phyloP scores from a whole-genome alignment of 1,140 invertebrate species.

The Plutomurus gul region DNA sequence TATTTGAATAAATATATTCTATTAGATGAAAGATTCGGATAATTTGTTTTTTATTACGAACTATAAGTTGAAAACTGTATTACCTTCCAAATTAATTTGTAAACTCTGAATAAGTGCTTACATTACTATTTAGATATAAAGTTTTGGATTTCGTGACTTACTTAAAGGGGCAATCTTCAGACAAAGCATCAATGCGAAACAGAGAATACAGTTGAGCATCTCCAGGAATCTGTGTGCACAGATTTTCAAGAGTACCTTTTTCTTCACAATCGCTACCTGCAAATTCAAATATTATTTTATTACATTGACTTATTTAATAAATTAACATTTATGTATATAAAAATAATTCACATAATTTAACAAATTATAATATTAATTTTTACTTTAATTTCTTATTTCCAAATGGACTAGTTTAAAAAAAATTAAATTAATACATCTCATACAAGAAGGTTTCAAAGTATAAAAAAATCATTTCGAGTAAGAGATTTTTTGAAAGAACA shows the following conservation, averaged over 20 bases:
- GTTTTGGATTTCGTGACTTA: conserved; percentile 9
- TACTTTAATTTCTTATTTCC: not conserved
- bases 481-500: no score
- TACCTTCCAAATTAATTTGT: not conserved
- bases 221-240: conserved; percentile 55
- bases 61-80: no score
- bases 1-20: no score
- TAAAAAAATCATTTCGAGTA: no score
- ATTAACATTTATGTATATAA: no score
- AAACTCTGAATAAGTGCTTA: not conserved
- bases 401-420: not conserved
- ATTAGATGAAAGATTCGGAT: no score
- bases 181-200: conserved; percentile 54
- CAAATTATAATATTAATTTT: not conserved
- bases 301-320: no score
- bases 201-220: conserved; percentile 56
- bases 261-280: conserved; percentile 37
- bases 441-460: no score
- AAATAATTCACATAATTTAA: no score
- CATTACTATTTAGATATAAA: not conserved
- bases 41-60: no score
- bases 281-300: not conserved
- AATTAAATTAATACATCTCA: no score
- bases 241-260: conserved; percentile 51
- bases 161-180: conserved; percentile 54